A percentile compares a stretch with the other conserved stretches of the same genome.
Conservation (phyloP, 2,888 invertebrate species). For the Scaeva pyrastri region DNA sequence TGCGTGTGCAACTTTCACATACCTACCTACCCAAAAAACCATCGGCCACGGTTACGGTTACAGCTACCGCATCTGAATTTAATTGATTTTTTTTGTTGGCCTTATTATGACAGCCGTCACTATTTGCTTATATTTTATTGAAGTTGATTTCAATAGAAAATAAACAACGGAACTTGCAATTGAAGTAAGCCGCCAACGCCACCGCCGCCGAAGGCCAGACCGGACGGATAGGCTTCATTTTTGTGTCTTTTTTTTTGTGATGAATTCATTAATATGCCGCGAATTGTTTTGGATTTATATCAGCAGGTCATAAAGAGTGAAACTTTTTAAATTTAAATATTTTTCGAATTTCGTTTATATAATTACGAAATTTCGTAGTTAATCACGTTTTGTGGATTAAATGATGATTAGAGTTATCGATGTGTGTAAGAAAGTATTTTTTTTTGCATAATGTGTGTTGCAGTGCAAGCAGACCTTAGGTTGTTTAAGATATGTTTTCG, state of each 20-base stretch:
- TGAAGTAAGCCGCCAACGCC: constrained; percentile 66
- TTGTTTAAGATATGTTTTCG: neutral
- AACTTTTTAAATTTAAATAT: constrained; percentile 67
- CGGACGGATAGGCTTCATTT: constrained; percentile 52
- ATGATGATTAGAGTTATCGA: neutral
- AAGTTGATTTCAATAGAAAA: constrained; percentile 45
- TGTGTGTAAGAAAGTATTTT: neutral
- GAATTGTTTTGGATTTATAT: constrained; percentile 67
- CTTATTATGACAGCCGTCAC: constrained; percentile 60
- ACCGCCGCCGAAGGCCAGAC: neutral
- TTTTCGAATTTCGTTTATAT: neutral
- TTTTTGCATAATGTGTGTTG: neutral
- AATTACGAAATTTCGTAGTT: constrained; percentile 18
- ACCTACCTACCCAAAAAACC: too few relatives aligned
- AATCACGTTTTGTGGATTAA: neutral
- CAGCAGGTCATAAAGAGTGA: constrained; percentile 66
- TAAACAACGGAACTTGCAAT: constrained; percentile 57
- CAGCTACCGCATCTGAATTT: neutral
- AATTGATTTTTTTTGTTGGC: constrained; percentile 46
- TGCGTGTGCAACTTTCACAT: constrained; percentile 61
- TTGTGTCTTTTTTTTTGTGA: too few relatives aligned
- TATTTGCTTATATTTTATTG: neutral
- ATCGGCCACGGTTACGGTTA: too few relatives aligned
- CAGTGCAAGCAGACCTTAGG: too few relatives aligned
- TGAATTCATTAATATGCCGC: constrained; percentile 67